Base-by-base conservation (phyloP, 1,140 invertebrate genomes). In the Lycorma delicatula region DNA sequence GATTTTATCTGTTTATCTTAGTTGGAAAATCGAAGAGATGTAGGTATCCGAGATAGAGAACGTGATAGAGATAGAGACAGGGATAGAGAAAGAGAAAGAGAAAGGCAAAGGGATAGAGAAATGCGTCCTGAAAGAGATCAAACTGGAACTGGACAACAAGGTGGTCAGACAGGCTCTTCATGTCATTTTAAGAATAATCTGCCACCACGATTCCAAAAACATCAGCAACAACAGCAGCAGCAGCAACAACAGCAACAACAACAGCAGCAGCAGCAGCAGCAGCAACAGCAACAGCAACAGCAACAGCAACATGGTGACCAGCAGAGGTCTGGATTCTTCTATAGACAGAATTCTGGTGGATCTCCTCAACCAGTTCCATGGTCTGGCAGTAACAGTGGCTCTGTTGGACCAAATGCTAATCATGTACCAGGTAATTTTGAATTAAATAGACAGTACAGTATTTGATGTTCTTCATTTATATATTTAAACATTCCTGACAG, bases 141-240 rank as follows among this genome's bases (percentile, higher is more conserved):
- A n/a, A 7, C 36, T 2, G 36, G 22, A 28, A 12, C 27, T 23
- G 18, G 56, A 54, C n/a, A 61, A 54, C 58, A 3, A 6, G 34
- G 23, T 18, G 52, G 34, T 6, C 50, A 53, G n/a, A 69, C 77
- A 1, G 78, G 75, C 11, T 87, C 84, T 65, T 83, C 82, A 9
- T 80, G 84, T 64, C 80, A 81, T 47, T 91, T 87, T 70, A 84
- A 88, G 70, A 81, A 77, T 46, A 87, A 89, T 74, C 77, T 93
- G 61, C 89, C 91, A 28, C 91, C 91, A 31, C 77, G 91, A 38
- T 92, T 94, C 72, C 82, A 88, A 68, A 89, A 86, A 64, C 86
- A 89, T 64, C 83, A 85, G 63, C 77, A 79, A 61, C 74, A 71
- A 50, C 67, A 74, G 31, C 68, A 72, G 61, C 72, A 74, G 22